Evolutionary conservation across 2,797 vertebrate species (phyloP).

Genomic region (Enteromius unitaeniatus): DNA sequence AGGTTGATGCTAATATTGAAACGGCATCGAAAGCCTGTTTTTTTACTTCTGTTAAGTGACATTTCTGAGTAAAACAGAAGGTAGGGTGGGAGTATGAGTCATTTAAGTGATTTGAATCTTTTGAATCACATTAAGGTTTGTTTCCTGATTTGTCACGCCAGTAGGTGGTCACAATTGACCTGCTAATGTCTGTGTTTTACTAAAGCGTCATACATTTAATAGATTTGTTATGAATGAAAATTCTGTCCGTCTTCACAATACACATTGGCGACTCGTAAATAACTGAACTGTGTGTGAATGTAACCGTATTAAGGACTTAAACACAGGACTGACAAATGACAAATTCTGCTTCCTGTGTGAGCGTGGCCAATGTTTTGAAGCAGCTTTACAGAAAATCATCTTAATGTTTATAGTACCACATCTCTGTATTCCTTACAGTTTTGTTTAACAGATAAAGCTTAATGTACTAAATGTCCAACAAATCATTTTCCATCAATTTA

Average conservation of each 20-base stretch:
- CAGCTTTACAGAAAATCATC: not conserved
- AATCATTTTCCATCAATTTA: no score
- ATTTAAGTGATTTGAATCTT: not conserved
- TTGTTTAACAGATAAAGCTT: not conserved
- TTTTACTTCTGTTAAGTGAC: not conserved
- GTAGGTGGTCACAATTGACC: not conserved
- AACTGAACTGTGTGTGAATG: no score
- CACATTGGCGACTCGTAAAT: not conserved
- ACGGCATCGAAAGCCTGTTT: not conserved
- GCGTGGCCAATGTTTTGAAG: not conserved
- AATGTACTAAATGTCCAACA: no score
- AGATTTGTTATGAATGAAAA: no score
- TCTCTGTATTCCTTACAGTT: not conserved
- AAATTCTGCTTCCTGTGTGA: no score
- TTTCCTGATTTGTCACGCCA: not conserved
- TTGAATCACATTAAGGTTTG: not conserved
- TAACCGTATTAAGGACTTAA: no score
- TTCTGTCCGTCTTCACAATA: not conserved
- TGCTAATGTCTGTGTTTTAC: no score
- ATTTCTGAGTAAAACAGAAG: not conserved
- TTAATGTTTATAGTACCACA: not conserved
- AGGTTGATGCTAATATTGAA: slow-evolving; percentile 4
- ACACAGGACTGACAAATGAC: no score
- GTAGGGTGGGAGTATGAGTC: not conserved
- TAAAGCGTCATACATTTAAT: not conserved